phyloP scores from a whole-genome alignment of 1,140 invertebrate genomes.

The Bacillus rossius region DNA sequence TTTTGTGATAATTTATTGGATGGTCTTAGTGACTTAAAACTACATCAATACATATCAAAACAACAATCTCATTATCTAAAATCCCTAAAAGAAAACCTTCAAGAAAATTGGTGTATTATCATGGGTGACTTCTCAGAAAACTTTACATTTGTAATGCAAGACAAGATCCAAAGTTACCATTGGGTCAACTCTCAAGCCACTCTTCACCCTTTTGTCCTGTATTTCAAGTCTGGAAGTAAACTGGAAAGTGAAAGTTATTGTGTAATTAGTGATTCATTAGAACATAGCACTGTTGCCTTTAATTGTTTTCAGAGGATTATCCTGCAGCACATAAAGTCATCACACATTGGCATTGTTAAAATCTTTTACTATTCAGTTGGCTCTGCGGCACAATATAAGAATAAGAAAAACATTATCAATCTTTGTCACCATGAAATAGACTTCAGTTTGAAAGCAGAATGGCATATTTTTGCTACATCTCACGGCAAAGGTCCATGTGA shows the following conservation, averaged over 20 bases:
- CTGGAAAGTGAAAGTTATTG: constrained; percentile 7
- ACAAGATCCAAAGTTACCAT: constrained; percentile 26
- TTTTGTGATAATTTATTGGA: constrained; percentile 9
- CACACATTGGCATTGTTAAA: constrained; percentile 17
- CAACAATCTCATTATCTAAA: constrained; percentile 6
- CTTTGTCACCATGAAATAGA: constrained; percentile 27
- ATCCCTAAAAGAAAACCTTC: constrained; percentile 18
- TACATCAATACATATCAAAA: constrained; percentile 14
- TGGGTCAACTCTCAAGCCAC: no score
- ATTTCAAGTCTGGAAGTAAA: constrained; percentile 14
- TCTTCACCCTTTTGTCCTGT: no score
- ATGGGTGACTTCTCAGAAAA: constrained; percentile 28
- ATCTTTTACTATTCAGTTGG: constrained; percentile 34
- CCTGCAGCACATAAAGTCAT: background rate
- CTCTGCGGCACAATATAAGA: constrained; percentile 34
- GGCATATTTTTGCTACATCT: constrained; percentile 32
- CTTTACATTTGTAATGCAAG: constrained; percentile 24
- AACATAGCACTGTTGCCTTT: constrained; percentile 19
- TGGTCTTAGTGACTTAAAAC: constrained; percentile 6
- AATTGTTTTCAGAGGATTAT: constrained; percentile 14
- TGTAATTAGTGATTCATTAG: constrained; percentile 17
- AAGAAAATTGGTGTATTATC: constrained; percentile 12
- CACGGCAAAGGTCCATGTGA: constrained; percentile 35
- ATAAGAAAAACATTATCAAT: no score
- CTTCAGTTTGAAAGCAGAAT: constrained; percentile 26